Evolutionary conservation across 2,113 vertebrate genomes (phyloP), one percentile per base, ranked within the genome.

Genomic region (Odocoileus hemionus): DNA sequence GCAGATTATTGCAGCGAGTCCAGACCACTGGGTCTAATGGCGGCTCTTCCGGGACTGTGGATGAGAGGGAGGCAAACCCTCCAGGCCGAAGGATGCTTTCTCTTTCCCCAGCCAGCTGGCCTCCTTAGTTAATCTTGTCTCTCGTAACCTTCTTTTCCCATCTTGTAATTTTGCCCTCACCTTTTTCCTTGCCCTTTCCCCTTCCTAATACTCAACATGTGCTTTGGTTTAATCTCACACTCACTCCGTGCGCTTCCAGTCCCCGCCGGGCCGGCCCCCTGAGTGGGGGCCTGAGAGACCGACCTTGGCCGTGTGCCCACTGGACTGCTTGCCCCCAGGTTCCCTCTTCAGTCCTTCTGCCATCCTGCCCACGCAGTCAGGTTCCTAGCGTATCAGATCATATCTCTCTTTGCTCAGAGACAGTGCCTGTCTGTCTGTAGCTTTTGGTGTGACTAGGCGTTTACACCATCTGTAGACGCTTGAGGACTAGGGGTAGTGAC

Each of bases 311-410:
- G 94, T 89, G 26, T n/a, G 61, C 17, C 58, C 88, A 90, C 64
- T 94, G 52, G n/a, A 95, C 74, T 92, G 47, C 54, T 76, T 60
- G 50, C 43, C 87, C 85, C 52, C 2, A 5, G 95, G 80, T 33
- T 96, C 19, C 92, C 64, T 91, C 54, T 2, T 90, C 67, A n/a
- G 47, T 82, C 39, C 33, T 95, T 89, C 93, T 95, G 86, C 85
- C 43, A 30, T 88, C 50, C 55, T 94, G 67, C 60, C 79, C 82
- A 19, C 84, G 3, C 6, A 7, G n/a, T 60, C 47, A 82, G 90
- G 92, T 91, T 94, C 76, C 86, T 95, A 96, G 95, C 95, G 76
- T 96, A 94, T 80, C 94, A 50, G 74, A 80, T 96, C 52, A 30
- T 52, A 28, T 92, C 85, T 76, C 43, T 96, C 64, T 54, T 94